These are phyloP conservation scores for Centropyge bicolor DNA, from an alignment of 2,797 vertebrate species.

Conservation along the genomic window DNA sequence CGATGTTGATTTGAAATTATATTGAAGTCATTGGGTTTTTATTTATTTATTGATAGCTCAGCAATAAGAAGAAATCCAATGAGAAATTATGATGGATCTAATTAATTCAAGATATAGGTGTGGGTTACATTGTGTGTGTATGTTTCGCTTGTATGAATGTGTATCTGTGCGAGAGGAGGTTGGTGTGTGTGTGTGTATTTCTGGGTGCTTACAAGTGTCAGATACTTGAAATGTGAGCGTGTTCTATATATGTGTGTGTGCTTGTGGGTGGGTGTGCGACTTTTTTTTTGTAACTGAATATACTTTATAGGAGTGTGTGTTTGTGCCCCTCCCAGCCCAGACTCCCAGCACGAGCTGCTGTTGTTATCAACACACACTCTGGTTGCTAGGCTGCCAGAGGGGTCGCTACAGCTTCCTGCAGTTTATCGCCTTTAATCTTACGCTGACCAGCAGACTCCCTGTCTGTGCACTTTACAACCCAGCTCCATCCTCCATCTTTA, in stretches of 20 bases:
- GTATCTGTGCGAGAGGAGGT: background rate
- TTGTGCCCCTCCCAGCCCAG: conserved; percentile 39
- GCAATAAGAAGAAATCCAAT: background rate
- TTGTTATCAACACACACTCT: conserved; percentile 81
- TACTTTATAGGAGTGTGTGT: conserved; percentile 36
- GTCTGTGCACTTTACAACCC: conserved; percentile 40
- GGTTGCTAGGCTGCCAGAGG: conserved; percentile 74
- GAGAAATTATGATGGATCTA: background rate
- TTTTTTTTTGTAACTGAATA: conserved; percentile 31
- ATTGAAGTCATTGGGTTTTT: too few species aligned
- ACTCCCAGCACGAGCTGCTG: conserved; percentile 53
- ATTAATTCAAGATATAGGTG: background rate
- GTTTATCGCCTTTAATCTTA: conserved; percentile 71
- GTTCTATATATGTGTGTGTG: conserved; percentile 10
- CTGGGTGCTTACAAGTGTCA: conserved; percentile 28
- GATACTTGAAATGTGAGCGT: conserved; percentile 39
- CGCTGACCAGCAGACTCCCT: conserved; percentile 52
- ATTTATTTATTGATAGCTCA: background rate
- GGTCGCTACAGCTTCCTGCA: conserved; percentile 66
- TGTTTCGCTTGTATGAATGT: background rate
- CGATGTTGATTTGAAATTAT: too few species aligned
- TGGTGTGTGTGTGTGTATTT: conserved; percentile 24
- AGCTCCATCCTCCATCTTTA: background rate
- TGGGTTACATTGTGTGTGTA: conserved; percentile 8
- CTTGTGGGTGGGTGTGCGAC: conserved; percentile 25